Percentiles rank a stretch among this genome's conserved stretches.
Conservation (phyloP, 2,797 vertebrate genomes). For the Lacerta viridis region DNA sequence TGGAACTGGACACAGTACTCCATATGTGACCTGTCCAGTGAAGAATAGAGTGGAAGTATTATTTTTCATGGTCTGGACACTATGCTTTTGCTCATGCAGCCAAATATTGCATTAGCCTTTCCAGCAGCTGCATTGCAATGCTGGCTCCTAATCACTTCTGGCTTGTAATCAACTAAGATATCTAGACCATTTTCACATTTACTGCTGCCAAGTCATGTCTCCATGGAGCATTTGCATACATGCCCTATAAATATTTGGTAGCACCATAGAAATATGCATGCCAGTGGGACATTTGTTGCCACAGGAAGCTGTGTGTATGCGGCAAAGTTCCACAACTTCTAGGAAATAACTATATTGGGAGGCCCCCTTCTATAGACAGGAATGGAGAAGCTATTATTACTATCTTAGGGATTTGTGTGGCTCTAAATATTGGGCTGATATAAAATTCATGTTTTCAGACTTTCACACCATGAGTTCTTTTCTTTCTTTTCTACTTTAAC, state of each 20-base stretch:
- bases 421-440: neutral
- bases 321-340: neutral
- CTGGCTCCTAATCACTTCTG: neutral
- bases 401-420: neutral
- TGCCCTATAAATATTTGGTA: neutral
- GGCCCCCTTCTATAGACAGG: neutral
- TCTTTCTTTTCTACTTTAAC: slow-evolving; percentile 25
- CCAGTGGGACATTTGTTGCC: neutral
- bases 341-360: neutral
- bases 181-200: neutral
- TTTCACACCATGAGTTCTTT: neutral
- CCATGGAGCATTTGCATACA: neutral
- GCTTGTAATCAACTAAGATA: neutral
- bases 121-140: neutral
- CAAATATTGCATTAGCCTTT: neutral
- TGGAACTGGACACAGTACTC: too few species aligned
- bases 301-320: neutral
- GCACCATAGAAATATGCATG: neutral
- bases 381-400: neutral
- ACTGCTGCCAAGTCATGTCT: neutral
- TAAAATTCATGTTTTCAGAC: neutral
- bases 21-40: too few species aligned
- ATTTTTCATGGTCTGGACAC: too few species aligned
- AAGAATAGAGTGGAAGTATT: too few species aligned
- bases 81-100: neutral